phyloP scores from a whole-genome alignment of 2,888 invertebrate genomes.

The Embidobia sp. region DNA sequence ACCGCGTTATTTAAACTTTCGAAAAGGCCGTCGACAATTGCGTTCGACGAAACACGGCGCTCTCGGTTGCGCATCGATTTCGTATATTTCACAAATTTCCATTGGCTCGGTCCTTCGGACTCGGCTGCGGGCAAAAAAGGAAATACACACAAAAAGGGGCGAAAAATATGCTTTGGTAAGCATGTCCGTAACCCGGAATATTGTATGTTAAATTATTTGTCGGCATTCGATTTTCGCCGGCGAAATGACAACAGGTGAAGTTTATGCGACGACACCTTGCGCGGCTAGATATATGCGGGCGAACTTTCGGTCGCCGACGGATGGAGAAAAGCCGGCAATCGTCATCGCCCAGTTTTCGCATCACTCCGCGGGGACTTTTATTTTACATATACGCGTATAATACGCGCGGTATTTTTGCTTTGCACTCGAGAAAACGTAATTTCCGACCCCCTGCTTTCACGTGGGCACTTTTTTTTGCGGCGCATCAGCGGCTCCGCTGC shows the following conservation, averaged over 20 bases:
- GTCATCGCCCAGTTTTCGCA: constrained; percentile 54
- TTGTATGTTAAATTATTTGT: constrained; percentile 59
- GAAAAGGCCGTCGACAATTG: no score
- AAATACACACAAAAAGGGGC: neutral
- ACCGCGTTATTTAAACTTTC: no score
- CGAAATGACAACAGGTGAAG: constrained; percentile 64
- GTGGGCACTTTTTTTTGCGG: constrained; percentile 1
- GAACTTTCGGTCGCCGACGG: no score
- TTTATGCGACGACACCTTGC: constrained; percentile 44
- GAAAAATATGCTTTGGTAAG: constrained; percentile 21
- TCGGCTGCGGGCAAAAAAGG: no score
- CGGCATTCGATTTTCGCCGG: constrained; percentile 58
- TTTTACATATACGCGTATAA: constrained; percentile 37
- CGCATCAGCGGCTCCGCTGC: constrained; percentile 6
- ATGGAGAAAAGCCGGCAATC: constrained; percentile 72
- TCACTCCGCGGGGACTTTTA: constrained; percentile 57
- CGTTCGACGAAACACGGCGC: no score
- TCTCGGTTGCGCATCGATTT: no score
- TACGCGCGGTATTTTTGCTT: constrained; percentile 58
- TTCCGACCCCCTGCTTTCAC: constrained; percentile 13
- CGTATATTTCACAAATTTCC: constrained; percentile 22
- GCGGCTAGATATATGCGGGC: constrained; percentile 39
- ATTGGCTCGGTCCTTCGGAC: no score
- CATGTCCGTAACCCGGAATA: constrained; percentile 30
- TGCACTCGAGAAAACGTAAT: constrained; percentile 53